A percentile compares a stretch with the other conserved stretches of the same genome.
phyloP scores from a whole-genome alignment of 64 coral and sea anemone genomes.

The Cladopsammia gracilis region DNA sequence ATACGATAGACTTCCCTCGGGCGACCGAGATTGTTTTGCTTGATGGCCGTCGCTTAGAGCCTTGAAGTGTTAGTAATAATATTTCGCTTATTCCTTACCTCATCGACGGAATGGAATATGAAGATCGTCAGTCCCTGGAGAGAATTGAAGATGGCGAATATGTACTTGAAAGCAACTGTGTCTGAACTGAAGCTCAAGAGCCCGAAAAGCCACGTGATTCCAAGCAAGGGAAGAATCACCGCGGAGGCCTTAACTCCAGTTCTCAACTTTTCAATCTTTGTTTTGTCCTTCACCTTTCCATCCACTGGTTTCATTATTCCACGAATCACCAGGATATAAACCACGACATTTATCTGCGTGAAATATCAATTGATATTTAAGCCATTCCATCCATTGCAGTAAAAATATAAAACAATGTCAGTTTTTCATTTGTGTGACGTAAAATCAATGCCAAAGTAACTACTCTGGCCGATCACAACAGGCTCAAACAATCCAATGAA shows the following conservation, averaged over 20 bases:
- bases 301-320: slow-evolving; percentile 31
- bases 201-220: slow-evolving; percentile 56
- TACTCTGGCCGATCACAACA: too few species aligned
- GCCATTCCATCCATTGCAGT: too few species aligned
- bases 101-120: slow-evolving; percentile 28
- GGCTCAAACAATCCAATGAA: too few species aligned
- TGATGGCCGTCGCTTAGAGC: too few species aligned
- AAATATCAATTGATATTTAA: too few species aligned
- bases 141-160: slow-evolving; percentile 58
- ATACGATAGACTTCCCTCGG: too few species aligned
- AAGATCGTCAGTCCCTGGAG: slow-evolving; percentile 58
- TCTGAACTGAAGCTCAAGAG: slow-evolving; percentile 12
- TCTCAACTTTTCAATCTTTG: slow-evolving; percentile 32
- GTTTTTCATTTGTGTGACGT: too few species aligned
- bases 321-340: slow-evolving; percentile 14
- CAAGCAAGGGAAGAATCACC: slow-evolving; percentile 47
- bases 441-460: too few species aligned
- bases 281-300: background rate
- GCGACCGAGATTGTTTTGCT: too few species aligned
- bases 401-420: too few species aligned
- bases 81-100: slow-evolving; percentile 13
- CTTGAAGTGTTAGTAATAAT: too few species aligned
- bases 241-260: slow-evolving; percentile 38
- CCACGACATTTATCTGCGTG: background rate
- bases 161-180: slow-evolving; percentile 35